A percentile compares a stretch with the other conserved stretches of the same genome.
phyloP scores from a whole-genome alignment of 2,797 vertebrate species.

The Sus cebifrons region DNA sequence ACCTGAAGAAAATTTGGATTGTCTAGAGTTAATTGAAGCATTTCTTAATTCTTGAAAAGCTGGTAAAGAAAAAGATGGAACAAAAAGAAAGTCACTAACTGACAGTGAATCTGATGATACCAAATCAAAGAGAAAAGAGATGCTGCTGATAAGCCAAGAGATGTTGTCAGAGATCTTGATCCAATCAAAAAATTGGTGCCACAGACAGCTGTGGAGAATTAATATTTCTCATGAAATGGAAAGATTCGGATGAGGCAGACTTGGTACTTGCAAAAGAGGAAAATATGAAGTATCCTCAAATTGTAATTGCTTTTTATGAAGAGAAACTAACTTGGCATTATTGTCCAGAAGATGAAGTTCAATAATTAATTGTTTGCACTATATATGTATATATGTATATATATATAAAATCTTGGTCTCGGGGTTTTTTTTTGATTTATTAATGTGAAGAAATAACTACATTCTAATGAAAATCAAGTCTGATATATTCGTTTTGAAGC shows the following conservation, averaged over 20 bases:
- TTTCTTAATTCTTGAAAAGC: no score
- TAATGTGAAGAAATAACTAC: constrained; percentile 86
- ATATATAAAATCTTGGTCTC: constrained; percentile 75
- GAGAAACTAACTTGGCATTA: constrained; percentile 99
- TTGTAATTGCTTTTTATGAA: constrained; percentile 99
- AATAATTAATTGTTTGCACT: constrained; percentile 91
- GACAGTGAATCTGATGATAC: no score
- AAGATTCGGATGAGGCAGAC: constrained; percentile 88
- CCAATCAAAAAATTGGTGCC: no score
- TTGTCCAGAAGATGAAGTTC: constrained; percentile 97
- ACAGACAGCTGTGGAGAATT: no score
- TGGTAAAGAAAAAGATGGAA: no score
- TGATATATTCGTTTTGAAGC: constrained; percentile 88
- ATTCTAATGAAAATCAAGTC: constrained; percentile 84
- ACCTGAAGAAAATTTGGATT: no score
- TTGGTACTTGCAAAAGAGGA: constrained; percentile 98
- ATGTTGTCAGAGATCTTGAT: no score
- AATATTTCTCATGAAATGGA: no score
- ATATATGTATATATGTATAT: constrained; percentile 88
- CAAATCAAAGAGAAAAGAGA: no score
- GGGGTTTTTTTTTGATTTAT: constrained; percentile 87
- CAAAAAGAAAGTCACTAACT: no score
- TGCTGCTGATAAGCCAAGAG: no score
- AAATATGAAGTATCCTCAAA: constrained; percentile 97
- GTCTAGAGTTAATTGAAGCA: no score